Percentiles rank a stretch among this genome's conserved stretches.
These are phyloP conservation scores for Raphicerus campestris DNA, from an alignment of 2,113 vertebrate species.

Conservation along the genomic window DNA sequence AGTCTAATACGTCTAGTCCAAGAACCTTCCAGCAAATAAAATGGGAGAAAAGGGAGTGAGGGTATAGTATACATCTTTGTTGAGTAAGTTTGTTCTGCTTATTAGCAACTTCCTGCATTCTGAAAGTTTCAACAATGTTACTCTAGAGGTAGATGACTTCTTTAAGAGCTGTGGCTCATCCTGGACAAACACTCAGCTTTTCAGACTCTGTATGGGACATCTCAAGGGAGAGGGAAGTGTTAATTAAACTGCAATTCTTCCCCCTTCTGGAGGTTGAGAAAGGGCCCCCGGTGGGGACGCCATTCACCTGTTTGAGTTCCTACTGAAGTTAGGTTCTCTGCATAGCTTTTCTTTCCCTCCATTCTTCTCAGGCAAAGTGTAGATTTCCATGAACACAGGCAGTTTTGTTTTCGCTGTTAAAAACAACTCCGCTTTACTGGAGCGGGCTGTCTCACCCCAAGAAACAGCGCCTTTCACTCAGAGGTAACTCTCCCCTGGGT, in stretches of 20 bases:
- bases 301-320: conserved; percentile 43
- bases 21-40: neutral
- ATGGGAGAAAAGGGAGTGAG: neutral
- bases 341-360: conserved; percentile 26
- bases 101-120: neutral
- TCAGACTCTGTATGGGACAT: accelerated
- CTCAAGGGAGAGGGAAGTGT: neutral
- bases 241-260: neutral
- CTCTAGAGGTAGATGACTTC: neutral
- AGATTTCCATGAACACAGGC: conserved; percentile 80
- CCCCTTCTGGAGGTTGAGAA: neutral
- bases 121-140: neutral
- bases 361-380: conserved; percentile 71
- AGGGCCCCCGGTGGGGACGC: neutral
- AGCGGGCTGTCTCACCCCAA: conserved; percentile 63
- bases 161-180: neutral
- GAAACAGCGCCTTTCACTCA: conserved; percentile 73
- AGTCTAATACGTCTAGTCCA: neutral
- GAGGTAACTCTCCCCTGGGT: conserved; percentile 63
- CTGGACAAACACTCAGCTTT: neutral
- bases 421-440: conserved; percentile 67
- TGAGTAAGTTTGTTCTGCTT: neutral
- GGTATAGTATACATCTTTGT: neutral
- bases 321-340: conserved; percentile 40
- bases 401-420: conserved; percentile 73